A percentile compares a stretch with the other conserved stretches of the same genome.
phyloP scores from a whole-genome alignment of 2,113 vertebrate genomes.

The Gobiocypris rarus region DNA sequence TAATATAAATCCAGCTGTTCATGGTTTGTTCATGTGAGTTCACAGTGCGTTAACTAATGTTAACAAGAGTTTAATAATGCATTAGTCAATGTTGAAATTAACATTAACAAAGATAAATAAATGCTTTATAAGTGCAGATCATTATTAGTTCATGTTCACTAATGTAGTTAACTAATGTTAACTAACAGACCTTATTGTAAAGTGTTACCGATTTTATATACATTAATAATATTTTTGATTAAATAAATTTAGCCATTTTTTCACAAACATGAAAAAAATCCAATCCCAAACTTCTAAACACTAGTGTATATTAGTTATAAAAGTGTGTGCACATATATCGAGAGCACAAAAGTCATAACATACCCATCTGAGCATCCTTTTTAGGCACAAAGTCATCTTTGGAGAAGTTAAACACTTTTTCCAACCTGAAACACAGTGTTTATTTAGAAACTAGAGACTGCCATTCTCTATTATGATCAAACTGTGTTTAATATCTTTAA shows the following conservation, averaged over 20 bases:
- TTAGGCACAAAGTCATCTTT: slow-evolving; percentile 90
- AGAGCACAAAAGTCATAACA: slow-evolving; percentile 1
- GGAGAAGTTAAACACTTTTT: slow-evolving; percentile 93
- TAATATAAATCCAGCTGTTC: no score
- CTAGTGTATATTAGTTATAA: neutral
- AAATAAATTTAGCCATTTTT: neutral
- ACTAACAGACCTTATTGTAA: no score
- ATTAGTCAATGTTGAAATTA: no score
- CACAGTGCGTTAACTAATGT: no score
- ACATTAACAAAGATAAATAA: no score
- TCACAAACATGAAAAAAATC: neutral
- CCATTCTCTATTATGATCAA: neutral
- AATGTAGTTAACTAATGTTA: no score
- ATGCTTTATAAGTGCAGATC: no score
- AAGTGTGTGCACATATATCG: neutral
- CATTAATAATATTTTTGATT: no score
- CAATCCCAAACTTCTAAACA: neutral
- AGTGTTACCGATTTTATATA: no score
- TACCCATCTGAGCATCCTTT: slow-evolving; percentile 83
- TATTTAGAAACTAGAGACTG: neutral
- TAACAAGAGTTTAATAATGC: no score
- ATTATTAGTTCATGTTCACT: no score
- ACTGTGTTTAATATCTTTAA: neutral
- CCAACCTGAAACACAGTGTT: slow-evolving; percentile 78
- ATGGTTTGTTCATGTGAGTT: no score